Evolutionary conservation across 2,888 invertebrate species (phyloP).

Genomic region (Cheilosia scutellata): DNA sequence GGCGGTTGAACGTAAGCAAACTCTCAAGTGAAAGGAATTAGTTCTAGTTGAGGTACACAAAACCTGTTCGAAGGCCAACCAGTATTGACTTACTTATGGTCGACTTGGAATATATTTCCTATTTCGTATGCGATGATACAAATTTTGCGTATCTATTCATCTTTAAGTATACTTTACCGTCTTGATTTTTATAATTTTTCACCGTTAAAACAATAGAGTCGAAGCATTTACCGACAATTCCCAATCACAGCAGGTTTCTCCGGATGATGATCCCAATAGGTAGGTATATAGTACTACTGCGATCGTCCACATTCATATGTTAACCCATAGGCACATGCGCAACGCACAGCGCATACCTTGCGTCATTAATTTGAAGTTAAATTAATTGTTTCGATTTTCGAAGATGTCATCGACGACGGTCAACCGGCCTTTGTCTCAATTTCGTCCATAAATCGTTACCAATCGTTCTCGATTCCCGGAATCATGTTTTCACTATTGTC

Average conservation of each 20-base stretch:
- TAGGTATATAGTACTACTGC: background rate
- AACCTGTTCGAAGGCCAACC: no score
- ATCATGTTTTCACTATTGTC: constrained; percentile 73
- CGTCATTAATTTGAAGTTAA: constrained; percentile 73
- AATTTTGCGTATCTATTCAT: constrained; percentile 5
- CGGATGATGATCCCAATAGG: constrained; percentile 23
- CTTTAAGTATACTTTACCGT: background rate
- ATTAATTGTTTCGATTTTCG: constrained; percentile 73
- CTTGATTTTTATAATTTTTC: background rate
- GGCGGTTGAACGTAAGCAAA: no score
- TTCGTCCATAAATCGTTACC: constrained; percentile 74
- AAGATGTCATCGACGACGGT: constrained; percentile 73
- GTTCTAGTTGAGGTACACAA: no score
- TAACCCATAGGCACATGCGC: constrained; percentile 24
- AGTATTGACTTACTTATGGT: background rate
- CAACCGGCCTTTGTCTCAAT: constrained; percentile 74
- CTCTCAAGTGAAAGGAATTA: no score
- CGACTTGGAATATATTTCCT: background rate
- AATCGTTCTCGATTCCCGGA: constrained; percentile 69
- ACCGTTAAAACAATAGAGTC: constrained; percentile 18
- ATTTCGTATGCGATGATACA: constrained; percentile 1
- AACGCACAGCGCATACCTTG: constrained; percentile 31
- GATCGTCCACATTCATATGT: background rate
- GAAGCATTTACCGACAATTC: constrained; percentile 23
- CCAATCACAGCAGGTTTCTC: constrained; percentile 54